phyloP scores from a whole-genome alignment of 2,888 invertebrate species.

The Quadroppia sp. region DNA sequence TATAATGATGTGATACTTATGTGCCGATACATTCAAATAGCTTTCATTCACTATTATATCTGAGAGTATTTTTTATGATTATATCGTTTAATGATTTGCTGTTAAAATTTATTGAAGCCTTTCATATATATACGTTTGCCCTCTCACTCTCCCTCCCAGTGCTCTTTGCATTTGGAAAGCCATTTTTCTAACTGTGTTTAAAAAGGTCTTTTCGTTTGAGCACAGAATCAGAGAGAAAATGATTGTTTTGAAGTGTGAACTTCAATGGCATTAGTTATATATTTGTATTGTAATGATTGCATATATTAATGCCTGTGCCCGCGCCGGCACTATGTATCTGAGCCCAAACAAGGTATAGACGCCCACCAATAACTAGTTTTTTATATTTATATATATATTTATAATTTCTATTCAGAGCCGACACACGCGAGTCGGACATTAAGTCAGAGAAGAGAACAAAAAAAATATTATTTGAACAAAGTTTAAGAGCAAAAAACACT shows the following conservation, averaged over 20 bases:
- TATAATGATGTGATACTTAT: conserved; percentile 39
- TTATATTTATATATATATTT: conserved; percentile 27
- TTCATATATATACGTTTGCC: neutral
- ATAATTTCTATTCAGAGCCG: conserved; percentile 3
- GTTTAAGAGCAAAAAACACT: neutral
- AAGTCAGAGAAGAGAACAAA: conserved; percentile 19
- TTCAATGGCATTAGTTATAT: conserved; percentile 37
- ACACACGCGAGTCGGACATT: conserved; percentile 33
- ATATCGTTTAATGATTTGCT: conserved; percentile 21
- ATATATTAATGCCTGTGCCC: conserved; percentile 32
- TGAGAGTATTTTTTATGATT: neutral
- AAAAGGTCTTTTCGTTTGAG: conserved; percentile 9
- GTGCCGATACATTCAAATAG: conserved; percentile 18
- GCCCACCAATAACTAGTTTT: conserved; percentile 38
- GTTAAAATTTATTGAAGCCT: conserved; percentile 11
- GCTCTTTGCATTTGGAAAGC: neutral
- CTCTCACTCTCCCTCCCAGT: neutral
- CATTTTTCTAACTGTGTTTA: neutral
- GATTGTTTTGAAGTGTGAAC: conserved; percentile 34
- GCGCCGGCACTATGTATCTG: conserved; percentile 25
- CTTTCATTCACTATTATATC: neutral
- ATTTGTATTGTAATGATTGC: conserved; percentile 37
- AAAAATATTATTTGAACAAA: neutral
- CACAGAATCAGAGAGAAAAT: neutral
- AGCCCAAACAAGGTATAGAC: conserved; percentile 37